A percentile compares a stretch with the other conserved stretches of the same genome.
Conservation (phyloP, 2,888 invertebrate species). For the Drosophila melanosoma region DNA sequence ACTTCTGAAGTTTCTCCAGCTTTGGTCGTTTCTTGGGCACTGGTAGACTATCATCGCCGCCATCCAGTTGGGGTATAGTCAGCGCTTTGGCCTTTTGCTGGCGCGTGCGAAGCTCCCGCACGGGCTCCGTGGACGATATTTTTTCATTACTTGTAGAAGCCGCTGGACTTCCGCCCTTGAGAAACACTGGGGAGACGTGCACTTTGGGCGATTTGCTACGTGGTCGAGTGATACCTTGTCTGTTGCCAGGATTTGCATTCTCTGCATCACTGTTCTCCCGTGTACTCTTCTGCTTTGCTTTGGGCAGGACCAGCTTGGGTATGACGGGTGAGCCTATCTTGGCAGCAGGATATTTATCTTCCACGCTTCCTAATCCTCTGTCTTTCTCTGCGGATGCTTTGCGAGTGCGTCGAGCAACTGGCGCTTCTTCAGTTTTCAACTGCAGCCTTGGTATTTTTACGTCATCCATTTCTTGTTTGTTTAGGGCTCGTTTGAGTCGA, state of each 20-base stretch:
- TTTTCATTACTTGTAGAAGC: constrained; percentile 25
- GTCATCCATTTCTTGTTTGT: constrained; percentile 1
- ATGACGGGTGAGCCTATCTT: constrained; percentile 65
- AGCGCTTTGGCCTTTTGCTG: constrained; percentile 53
- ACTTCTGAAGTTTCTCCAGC: constrained; percentile 62
- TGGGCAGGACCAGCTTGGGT: constrained; percentile 72
- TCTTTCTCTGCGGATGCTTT: constrained; percentile 38
- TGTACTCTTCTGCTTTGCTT: constrained; percentile 40
- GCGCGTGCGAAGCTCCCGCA: constrained; percentile 67
- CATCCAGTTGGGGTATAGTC: constrained; percentile 87
- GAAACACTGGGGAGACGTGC: constrained; percentile 74
- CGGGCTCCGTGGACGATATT: constrained; percentile 50
- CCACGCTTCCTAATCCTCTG: not conserved
- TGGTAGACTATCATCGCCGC: constrained; percentile 85
- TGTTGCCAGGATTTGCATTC: constrained; percentile 45
- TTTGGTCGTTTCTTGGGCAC: constrained; percentile 55
- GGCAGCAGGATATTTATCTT: constrained; percentile 26
- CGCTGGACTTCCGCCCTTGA: constrained; percentile 37
- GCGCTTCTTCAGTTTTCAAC: constrained; percentile 23
- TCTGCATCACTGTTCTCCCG: constrained; percentile 41
- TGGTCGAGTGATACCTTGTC: constrained; percentile 38
- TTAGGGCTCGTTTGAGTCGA: constrained; percentile 42
- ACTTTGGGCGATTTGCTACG: constrained; percentile 80
- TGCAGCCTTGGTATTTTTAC: constrained; percentile 46
- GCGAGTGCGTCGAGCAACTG: constrained; percentile 71